Percentiles rank a stretch among this genome's conserved stretches.
phyloP scores from a whole-genome alignment of 2,113 vertebrate species.

The Cottus gobio region DNA sequence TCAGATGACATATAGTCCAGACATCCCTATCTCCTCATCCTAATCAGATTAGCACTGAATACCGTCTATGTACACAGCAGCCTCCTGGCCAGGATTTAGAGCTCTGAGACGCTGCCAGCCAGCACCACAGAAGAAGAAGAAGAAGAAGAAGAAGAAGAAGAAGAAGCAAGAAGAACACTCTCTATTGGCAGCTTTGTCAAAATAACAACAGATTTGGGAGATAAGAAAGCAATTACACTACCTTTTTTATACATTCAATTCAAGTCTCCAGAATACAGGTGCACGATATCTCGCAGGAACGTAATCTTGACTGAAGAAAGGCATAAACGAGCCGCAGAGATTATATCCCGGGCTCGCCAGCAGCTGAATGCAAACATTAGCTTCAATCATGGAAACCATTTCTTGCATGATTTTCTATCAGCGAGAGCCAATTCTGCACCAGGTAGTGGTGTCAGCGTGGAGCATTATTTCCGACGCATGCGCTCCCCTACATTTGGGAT shows the following conservation, averaged over 20 bases:
- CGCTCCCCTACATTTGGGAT: conserved; percentile 59
- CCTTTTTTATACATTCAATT: conserved; percentile 18
- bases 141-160: conserved; percentile 25
- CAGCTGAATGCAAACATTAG: conserved; percentile 70
- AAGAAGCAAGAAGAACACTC: conserved; percentile 15
- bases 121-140: conserved; percentile 23
- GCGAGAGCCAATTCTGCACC: conserved; percentile 55
- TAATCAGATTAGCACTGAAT: conserved; percentile 76
- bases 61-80: conserved; percentile 59
- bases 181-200: conserved; percentile 44
- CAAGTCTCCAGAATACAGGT: conserved; percentile 35
- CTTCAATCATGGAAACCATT: conserved; percentile 68
- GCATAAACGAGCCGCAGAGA: conserved; percentile 44
- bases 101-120: conserved; percentile 36
- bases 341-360: conserved; percentile 54
- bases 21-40: conserved; percentile 53
- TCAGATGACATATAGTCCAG: conserved; percentile 67
- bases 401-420: conserved; percentile 63
- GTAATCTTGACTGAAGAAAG: conserved; percentile 34
- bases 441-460: conserved; percentile 48
- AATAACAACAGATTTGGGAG: conserved; percentile 56
- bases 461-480: conserved; percentile 44
- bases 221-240: conserved; percentile 67
- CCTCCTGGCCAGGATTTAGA: conserved; percentile 70
- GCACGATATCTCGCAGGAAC: conserved; percentile 31